These are phyloP conservation scores for Nesidiocoris tenuis DNA, from an alignment of 2,888 invertebrate genomes.

Conservation along the genomic window DNA sequence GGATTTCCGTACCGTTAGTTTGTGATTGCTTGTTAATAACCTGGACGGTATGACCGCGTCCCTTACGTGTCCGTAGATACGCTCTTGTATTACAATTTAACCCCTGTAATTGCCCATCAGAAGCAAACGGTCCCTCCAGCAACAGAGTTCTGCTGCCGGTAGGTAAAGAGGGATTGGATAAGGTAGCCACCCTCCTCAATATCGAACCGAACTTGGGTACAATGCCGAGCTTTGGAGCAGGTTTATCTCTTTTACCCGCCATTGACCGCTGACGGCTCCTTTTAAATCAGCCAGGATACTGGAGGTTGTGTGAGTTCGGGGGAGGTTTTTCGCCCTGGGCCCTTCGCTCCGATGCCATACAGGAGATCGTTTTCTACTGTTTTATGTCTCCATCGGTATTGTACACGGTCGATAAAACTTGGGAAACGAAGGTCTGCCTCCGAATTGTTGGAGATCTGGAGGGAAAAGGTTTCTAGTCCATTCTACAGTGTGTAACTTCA, in stretches of 20 bases:
- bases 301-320: not conserved
- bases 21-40: not conserved
- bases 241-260: conserved; percentile 41
- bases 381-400: conserved; percentile 41
- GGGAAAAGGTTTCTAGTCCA: conserved; percentile 26
- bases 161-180: conserved; percentile 32
- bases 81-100: not conserved
- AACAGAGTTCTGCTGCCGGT: not conserved
- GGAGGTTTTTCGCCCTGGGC: conserved; percentile 11
- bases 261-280: conserved; percentile 30
- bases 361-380: conserved; percentile 39
- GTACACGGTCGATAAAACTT: conserved; percentile 41
- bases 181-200: conserved; percentile 1
- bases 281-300: conserved; percentile 11
- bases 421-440: not conserved
- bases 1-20: not conserved
- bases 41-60: not conserved
- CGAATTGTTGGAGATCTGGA: not conserved
- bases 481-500: not conserved
- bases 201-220: not conserved
- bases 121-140: too few species aligned
- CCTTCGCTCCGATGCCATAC: conserved; percentile 6
- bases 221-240: conserved; percentile 22
- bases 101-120: not conserved
- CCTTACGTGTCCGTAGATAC: not conserved